Percentiles rank a stretch among this genome's conserved stretches.
phyloP scores from a whole-genome alignment of 2,888 invertebrate species.

The Venustoraphidia nigricollis region DNA sequence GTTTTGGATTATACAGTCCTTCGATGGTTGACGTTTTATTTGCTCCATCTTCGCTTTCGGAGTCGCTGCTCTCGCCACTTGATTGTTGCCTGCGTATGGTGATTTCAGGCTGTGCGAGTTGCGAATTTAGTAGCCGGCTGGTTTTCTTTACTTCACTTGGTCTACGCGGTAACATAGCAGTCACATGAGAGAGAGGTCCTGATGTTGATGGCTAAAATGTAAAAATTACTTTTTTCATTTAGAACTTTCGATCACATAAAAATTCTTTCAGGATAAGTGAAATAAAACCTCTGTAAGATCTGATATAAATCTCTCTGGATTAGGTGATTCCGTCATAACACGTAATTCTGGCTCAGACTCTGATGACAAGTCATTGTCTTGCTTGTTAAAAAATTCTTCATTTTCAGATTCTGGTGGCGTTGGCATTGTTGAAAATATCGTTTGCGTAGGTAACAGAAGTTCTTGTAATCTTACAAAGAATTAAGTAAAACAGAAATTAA shows the following conservation, averaged over 20 bases:
- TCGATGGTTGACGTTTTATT: conserved; percentile 16
- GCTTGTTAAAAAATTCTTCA: too few species aligned
- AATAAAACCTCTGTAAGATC: background rate
- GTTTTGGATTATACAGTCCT: conserved; percentile 63
- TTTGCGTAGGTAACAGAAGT: too few species aligned
- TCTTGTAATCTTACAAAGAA: too few species aligned
- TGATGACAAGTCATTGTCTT: background rate
- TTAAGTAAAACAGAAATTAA: too few species aligned
- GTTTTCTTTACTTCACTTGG: conserved; percentile 1
- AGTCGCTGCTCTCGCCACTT: conserved; percentile 16
- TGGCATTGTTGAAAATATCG: too few species aligned
- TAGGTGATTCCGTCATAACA: conserved; percentile 1
- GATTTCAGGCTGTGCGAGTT: background rate
- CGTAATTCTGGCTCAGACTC: conserved; percentile 4
- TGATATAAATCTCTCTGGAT: conserved; percentile 4
- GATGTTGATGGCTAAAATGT: background rate
- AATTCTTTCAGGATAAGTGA: too few species aligned
- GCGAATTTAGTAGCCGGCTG: background rate
- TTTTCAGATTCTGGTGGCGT: too few species aligned
- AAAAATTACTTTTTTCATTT: too few species aligned
- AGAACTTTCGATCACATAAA: too few species aligned
- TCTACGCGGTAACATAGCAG: background rate
- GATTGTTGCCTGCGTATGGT: background rate
- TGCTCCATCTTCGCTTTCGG: conserved; percentile 17
- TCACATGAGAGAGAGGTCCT: background rate